A percentile compares a stretch with the other conserved stretches of the same genome.
These are phyloP conservation scores for Hypsopygia costalis DNA, from an alignment of 2,888 invertebrate genomes.

Conservation along the genomic window DNA sequence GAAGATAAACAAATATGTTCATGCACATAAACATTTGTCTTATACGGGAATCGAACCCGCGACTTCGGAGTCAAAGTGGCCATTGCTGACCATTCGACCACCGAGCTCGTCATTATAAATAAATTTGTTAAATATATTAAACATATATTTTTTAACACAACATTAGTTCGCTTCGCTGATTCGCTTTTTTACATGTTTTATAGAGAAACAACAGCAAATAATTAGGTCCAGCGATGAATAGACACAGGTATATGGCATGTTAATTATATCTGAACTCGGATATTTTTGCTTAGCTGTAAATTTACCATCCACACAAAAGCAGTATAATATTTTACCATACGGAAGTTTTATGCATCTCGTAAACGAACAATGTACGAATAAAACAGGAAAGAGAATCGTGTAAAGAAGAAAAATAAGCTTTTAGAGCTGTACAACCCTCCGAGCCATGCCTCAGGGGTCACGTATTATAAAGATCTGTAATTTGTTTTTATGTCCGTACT, in stretches of 20 bases:
- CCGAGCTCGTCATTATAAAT: too few species aligned
- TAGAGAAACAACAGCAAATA: background rate
- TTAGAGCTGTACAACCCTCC: constrained; percentile 26
- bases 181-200: too few species aligned
- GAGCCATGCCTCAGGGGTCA: constrained; percentile 23
- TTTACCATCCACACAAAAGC: constrained; percentile 16
- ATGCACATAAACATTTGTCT: too few species aligned
- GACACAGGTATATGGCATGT: background rate
- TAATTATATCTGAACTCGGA: constrained; percentile 2
- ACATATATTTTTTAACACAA: too few species aligned
- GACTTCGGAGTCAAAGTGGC: too few species aligned
- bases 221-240: background rate
- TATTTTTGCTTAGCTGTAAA: constrained; percentile 2
- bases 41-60: too few species aligned
- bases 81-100: too few species aligned
- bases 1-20: too few species aligned
- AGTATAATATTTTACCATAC: constrained; percentile 38
- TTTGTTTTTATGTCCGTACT: constrained; percentile 38
- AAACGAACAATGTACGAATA: constrained; percentile 34
- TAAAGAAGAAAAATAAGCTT: constrained; percentile 42
- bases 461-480: constrained; percentile 43
- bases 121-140: too few species aligned
- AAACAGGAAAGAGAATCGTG: constrained; percentile 19
- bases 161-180: too few species aligned
- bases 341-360: constrained; percentile 38